Percentiles rank a stretch among this genome's conserved stretches.
Conservation (phyloP, 2,113 vertebrate species). For the Tonatia bakeri region DNA sequence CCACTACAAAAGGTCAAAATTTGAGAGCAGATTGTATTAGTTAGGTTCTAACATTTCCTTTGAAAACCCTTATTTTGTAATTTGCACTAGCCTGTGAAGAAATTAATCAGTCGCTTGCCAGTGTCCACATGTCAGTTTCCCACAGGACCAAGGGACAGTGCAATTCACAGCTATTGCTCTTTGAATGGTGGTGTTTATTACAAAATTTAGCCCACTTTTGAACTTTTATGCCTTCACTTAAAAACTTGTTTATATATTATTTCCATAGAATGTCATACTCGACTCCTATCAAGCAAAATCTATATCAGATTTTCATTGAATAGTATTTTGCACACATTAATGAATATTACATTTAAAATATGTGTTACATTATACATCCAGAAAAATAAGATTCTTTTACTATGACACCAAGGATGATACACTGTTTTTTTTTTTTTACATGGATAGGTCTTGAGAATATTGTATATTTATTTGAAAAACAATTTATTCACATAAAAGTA, state of each 20-base stretch:
- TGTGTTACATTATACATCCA: not conserved
- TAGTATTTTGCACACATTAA: not conserved
- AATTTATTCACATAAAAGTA: not conserved
- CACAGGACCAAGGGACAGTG: not conserved
- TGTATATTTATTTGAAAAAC: not conserved
- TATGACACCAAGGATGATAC: not conserved
- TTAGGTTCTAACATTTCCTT: conserved; percentile 39
- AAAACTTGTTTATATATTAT: not conserved
- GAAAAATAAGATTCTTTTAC: not conserved
- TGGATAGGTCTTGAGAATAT: too few species aligned
- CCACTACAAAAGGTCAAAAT: conserved; percentile 31
- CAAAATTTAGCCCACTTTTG: not conserved
- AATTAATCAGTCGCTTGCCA: conserved; percentile 16
- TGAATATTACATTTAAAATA: not conserved
- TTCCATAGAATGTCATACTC: not conserved
- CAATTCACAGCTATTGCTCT: not conserved
- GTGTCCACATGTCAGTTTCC: not conserved
- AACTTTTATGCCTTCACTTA: not conserved
- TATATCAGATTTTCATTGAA: not conserved
- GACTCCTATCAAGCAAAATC: not conserved
- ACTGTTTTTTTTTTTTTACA: not conserved
- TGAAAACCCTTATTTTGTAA: conserved; percentile 52
- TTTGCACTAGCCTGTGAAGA: conserved; percentile 13
- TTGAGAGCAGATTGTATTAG: conserved; percentile 53
- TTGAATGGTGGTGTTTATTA: not conserved